phyloP scores from a whole-genome alignment of 1,140 invertebrate genomes.

The Lepeophtheirus salmonis region DNA sequence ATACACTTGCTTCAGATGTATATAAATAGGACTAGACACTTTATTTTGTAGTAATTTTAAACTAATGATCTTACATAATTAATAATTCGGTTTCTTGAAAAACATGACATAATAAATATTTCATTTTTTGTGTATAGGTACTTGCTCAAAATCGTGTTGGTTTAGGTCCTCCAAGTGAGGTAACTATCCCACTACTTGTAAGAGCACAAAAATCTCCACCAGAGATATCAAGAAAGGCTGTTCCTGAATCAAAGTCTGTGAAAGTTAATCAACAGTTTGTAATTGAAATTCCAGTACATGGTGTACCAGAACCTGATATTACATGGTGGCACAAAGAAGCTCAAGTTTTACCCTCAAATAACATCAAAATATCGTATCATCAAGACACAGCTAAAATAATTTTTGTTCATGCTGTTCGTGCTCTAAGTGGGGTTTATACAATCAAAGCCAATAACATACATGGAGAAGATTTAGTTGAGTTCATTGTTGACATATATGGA shows the following conservation, averaged over 20 bases:
- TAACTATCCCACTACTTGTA: slow-evolving; percentile 81
- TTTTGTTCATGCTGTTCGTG: slow-evolving; percentile 54
- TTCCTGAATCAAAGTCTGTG: slow-evolving; percentile 28
- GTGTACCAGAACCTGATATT: slow-evolving; percentile 77
- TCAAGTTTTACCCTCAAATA: slow-evolving; percentile 46
- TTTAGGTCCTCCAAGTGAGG: slow-evolving; percentile 76
- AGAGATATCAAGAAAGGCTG: slow-evolving; percentile 1
- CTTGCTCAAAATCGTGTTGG: slow-evolving; percentile 89
- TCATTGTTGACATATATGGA: slow-evolving; percentile 64
- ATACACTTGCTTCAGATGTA: too few relatives aligned
- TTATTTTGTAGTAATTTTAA: too few relatives aligned
- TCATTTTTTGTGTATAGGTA: slow-evolving; percentile 76
- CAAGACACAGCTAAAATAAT: slow-evolving; percentile 81
- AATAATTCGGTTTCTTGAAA: too few relatives aligned
- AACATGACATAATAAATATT: too few relatives aligned
- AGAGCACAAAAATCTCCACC: slow-evolving; percentile 41
- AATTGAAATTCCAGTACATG: slow-evolving; percentile 75
- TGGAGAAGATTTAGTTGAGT: slow-evolving; percentile 77
- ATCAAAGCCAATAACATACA: slow-evolving; percentile 80
- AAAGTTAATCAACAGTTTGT: slow-evolving; percentile 78
- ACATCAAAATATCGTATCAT: slow-evolving; percentile 52
- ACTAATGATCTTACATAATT: too few relatives aligned
- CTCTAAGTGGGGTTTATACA: slow-evolving; percentile 71
- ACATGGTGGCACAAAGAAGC: slow-evolving; percentile 69
- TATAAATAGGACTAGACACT: too few relatives aligned